Percentiles rank a stretch among this genome's conserved stretches.
Evolutionary conservation across 2,113 vertebrate species (phyloP).

Genomic region (Osmerus eperlanus): DNA sequence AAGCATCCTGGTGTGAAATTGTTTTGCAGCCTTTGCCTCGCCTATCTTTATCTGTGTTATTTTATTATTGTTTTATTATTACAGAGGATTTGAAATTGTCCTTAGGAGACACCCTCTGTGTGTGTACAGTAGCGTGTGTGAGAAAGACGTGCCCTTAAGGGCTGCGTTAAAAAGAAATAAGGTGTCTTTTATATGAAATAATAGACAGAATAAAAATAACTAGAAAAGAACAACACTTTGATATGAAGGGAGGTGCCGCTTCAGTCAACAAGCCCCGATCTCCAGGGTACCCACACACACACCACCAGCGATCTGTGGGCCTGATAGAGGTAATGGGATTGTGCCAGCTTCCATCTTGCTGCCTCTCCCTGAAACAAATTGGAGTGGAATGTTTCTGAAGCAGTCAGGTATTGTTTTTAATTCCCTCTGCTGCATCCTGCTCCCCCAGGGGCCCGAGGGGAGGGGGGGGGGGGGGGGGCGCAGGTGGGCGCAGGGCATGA

Average conservation of each 20-base stretch:
- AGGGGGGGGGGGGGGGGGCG: not conserved
- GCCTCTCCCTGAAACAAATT: slow-evolving; percentile 73
- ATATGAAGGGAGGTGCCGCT: not conserved
- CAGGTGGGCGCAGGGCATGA: no score
- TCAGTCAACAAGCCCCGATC: slow-evolving; percentile 27
- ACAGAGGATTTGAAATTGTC: slow-evolving; percentile 49
- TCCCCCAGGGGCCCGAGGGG: not conserved
- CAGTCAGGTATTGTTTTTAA: slow-evolving; percentile 64
- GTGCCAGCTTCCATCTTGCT: slow-evolving; percentile 63
- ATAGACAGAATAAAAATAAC: slow-evolving; percentile 15
- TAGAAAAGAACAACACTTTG: not conserved
- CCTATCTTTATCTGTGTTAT: slow-evolving; percentile 28
- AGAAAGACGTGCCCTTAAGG: not conserved
- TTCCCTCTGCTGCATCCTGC: slow-evolving; percentile 43
- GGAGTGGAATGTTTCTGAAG: slow-evolving; percentile 71
- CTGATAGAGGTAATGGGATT: slow-evolving; percentile 89
- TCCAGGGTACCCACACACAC: slow-evolving; percentile 69
- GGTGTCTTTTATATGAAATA: not conserved
- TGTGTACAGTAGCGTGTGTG: slow-evolving; percentile 5
- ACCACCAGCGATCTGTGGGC: slow-evolving; percentile 67
- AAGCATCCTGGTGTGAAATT: slow-evolving; percentile 52
- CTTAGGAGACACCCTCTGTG: slow-evolving; percentile 2
- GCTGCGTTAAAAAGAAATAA: not conserved
- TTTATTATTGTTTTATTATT: slow-evolving; percentile 64
- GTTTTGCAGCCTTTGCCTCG: slow-evolving; percentile 58